Percentiles rank a stretch among this genome's conserved stretches.
phyloP scores from a whole-genome alignment of 64 coral and sea anemone genomes.

The Catalaphyllia jardinei region DNA sequence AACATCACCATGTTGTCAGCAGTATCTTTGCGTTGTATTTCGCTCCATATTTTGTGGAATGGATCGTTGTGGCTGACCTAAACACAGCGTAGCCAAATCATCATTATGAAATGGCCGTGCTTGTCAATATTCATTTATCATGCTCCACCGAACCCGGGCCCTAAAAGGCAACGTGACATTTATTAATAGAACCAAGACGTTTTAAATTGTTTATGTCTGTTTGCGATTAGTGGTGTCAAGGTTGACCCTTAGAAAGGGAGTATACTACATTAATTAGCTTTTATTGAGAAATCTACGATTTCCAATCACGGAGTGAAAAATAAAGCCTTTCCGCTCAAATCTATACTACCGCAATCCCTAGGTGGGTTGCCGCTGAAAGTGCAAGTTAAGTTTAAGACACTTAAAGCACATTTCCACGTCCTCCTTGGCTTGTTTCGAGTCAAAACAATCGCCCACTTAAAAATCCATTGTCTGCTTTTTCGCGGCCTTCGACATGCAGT shows the following conservation, averaged over 20 bases:
- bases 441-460: neutral
- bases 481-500: neutral
- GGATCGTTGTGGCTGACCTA: neutral
- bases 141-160: neutral
- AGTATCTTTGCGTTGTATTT: neutral
- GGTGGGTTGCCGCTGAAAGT: neutral
- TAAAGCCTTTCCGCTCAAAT: neutral
- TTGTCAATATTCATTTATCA: neutral
- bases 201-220: constrained; percentile 45
- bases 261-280: neutral
- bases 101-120: neutral
- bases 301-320: neutral
- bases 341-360: neutral
- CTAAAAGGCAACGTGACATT: constrained; percentile 51
- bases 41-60: neutral
- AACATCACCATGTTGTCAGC: neutral
- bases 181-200: constrained; percentile 34
- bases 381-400: neutral
- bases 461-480: neutral
- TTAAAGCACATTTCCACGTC: neutral
- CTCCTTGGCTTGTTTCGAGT: neutral
- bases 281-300: neutral
- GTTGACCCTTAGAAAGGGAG: constrained; percentile 21
- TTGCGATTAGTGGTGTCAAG: constrained; percentile 2
- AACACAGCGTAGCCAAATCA: neutral